A percentile compares a stretch with the other conserved stretches of the same genome.
Conservation (phyloP, 2,888 invertebrate genomes). For the Stegophylla sp. region DNA sequence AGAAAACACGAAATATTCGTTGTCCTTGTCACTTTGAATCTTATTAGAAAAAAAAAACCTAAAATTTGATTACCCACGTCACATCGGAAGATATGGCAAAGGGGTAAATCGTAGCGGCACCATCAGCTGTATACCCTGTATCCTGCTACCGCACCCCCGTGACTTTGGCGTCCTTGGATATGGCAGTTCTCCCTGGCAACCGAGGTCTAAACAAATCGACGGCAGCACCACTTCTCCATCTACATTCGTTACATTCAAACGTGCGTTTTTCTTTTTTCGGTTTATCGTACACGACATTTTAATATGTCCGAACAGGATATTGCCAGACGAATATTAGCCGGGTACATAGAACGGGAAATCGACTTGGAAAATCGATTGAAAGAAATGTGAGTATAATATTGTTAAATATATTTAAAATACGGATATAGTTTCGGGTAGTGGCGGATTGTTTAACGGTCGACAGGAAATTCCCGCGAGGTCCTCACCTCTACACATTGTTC, state of each 20-base stretch:
- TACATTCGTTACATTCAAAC: background rate
- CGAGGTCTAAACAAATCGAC: constrained; percentile 22
- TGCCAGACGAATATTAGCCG: constrained; percentile 4
- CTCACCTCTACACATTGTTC: too few relatives aligned
- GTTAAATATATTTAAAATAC: too few relatives aligned
- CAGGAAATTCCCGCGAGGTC: too few relatives aligned
- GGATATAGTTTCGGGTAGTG: too few relatives aligned
- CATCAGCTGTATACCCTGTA: too few relatives aligned
- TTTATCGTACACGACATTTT: background rate
- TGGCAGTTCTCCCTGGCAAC: background rate
- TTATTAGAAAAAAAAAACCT: too few relatives aligned
- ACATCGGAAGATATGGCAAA: too few relatives aligned
- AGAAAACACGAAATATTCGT: too few relatives aligned
- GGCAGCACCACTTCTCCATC: background rate
- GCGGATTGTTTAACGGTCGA: too few relatives aligned
- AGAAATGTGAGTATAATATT: constrained; percentile 43
- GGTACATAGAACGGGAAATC: constrained; percentile 40
- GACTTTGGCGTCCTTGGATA: background rate
- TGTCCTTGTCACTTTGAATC: too few relatives aligned
- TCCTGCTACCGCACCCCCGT: background rate
- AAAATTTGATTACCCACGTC: too few relatives aligned
- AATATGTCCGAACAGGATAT: constrained; percentile 48
- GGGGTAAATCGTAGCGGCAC: too few relatives aligned
- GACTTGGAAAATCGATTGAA: constrained; percentile 32
- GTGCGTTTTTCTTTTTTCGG: background rate